These are phyloP conservation scores for Caenorhabditis becei DNA, from an alignment of 2,888 invertebrate genomes.

Conservation along the genomic window DNA sequence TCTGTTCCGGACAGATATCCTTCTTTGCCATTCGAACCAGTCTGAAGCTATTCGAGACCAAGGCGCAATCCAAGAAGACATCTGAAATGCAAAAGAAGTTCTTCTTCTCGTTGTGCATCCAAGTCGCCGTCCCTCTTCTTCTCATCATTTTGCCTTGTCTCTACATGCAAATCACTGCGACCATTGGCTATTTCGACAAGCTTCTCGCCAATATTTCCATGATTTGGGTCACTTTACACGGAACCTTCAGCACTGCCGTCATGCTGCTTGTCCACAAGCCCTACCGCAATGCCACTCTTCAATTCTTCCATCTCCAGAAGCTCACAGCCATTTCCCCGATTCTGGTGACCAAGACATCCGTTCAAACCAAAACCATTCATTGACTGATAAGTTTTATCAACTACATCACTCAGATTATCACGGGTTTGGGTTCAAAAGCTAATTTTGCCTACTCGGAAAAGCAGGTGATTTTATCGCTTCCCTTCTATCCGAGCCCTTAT, in stretches of 20 bases:
- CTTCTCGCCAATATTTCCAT: not conserved
- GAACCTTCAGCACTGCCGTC: not conserved
- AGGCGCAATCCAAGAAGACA: not conserved
- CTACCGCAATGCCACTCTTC: not conserved
- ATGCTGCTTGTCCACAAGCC: slow-evolving; percentile 17
- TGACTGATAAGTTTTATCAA: no score
- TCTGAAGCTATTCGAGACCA: not conserved
- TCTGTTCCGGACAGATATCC: not conserved
- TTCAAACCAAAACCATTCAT: no score
- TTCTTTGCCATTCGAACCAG: not conserved
- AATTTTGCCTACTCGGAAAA: no score
- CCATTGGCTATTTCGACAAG: not conserved
- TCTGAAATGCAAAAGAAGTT: slow-evolving; percentile 13
- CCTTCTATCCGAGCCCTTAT: no score
- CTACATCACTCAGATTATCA: no score
- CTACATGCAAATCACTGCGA: not conserved
- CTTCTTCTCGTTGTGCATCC: slow-evolving; percentile 17
- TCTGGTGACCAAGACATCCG: no score
- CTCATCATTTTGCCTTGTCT: not conserved
- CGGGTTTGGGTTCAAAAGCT: no score
- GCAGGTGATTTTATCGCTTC: no score
- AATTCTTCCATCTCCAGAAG: no score
- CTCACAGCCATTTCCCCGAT: no score
- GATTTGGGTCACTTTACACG: not conserved
- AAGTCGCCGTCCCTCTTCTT: not conserved